These are phyloP conservation scores for Palythoa grandiflora DNA, from an alignment of 92 coral and sea anemone genomes.

Conservation along the genomic window DNA sequence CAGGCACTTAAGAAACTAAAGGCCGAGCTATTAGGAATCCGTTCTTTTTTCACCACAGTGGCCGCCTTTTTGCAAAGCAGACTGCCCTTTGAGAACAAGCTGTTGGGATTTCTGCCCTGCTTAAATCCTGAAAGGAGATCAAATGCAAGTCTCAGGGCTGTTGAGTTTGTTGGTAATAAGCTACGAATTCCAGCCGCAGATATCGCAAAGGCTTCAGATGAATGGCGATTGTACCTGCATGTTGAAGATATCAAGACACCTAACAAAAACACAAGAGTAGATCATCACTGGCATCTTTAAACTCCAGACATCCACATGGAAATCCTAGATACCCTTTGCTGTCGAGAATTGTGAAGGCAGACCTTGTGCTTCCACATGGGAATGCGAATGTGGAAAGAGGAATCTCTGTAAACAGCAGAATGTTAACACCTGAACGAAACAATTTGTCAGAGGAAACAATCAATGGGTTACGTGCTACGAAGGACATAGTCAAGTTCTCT, in stretches of 20 bases:
- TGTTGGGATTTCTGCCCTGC: conserved; percentile 45
- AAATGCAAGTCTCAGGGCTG: conserved; percentile 23
- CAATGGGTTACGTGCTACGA: background rate
- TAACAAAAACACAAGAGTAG: too few species aligned
- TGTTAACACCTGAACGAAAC: background rate
- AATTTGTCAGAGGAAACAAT: background rate
- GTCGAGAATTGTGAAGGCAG: too few species aligned
- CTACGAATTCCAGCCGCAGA: too few species aligned
- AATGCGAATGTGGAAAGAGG: background rate
- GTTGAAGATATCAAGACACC: too few species aligned
- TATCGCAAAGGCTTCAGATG: too few species aligned
- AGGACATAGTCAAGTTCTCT: background rate
- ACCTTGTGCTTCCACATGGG: too few species aligned
- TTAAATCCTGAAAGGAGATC: conserved; percentile 54
- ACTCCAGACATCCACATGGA: too few species aligned
- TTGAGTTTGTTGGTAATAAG: background rate
- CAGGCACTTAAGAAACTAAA: too few species aligned
- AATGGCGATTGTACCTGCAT: too few species aligned
- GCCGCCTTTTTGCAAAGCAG: too few species aligned
- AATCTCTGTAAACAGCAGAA: background rate
- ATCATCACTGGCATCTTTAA: too few species aligned
- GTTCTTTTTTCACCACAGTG: background rate
- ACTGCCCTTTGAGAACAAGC: background rate
- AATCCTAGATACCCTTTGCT: too few species aligned
- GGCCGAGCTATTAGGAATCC: background rate